Percentiles rank a stretch among this genome's conserved stretches.
Evolutionary conservation across 2,797 vertebrate species (phyloP).

Genomic region (Pelochelys cantorii): DNA sequence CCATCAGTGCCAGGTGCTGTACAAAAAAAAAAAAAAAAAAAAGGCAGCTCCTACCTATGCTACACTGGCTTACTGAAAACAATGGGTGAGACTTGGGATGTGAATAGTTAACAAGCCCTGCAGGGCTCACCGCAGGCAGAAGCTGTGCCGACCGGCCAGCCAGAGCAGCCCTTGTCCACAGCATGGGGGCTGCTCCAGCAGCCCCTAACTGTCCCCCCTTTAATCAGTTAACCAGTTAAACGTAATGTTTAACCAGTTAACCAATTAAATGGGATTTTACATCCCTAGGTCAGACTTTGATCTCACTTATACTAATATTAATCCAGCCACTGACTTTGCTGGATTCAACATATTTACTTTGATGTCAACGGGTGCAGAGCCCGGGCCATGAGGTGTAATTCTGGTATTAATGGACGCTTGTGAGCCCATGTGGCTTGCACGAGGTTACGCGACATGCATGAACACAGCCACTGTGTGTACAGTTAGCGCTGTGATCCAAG

Average conservation of each 20-base stretch:
- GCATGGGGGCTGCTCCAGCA: too few species aligned
- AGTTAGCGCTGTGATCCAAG: background rate
- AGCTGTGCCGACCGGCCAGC: too few species aligned
- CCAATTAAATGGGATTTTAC: too few species aligned
- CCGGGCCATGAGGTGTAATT: rapidly evolving
- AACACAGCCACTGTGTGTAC: rapidly evolving
- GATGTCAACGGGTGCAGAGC: background rate
- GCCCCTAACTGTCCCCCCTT: too few species aligned
- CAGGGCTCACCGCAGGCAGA: too few species aligned
- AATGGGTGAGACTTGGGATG: background rate
- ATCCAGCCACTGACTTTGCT: background rate
- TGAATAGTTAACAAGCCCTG: too few species aligned
- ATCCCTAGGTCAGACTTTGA: background rate
- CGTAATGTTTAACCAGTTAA: too few species aligned
- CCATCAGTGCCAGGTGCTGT: background rate
- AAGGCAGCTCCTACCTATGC: background rate
- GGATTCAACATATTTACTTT: background rate
- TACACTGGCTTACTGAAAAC: background rate
- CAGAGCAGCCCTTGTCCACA: too few species aligned
- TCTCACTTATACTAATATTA: background rate
- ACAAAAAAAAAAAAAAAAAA: background rate
- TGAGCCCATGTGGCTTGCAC: background rate
- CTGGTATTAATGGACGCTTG: background rate
- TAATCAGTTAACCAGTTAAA: too few species aligned
- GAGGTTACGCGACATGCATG: background rate